Evolutionary conservation across 2,797 vertebrate species (phyloP), one percentile per base, ranked within the genome.

Genomic region (Bovichtus variegatus): DNA sequence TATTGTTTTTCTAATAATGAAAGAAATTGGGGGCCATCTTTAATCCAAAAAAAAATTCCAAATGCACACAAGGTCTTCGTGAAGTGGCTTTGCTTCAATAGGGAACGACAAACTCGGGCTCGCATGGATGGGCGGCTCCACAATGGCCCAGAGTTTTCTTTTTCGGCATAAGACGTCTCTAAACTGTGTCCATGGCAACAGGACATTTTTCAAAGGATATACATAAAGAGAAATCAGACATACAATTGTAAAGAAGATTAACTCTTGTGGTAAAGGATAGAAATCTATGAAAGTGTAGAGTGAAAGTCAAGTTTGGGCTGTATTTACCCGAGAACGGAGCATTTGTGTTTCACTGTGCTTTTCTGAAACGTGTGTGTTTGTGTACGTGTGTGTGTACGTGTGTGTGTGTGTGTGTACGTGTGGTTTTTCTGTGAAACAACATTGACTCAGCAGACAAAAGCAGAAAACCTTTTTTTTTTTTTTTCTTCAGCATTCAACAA

Each of bases 111-210:
- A 75, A 65, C 47, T 13, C 13, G 25, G 44, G 46, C 79, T 73
- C 34, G 2, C 43, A 58, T 44, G 51, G 47, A 76, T 47, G 43
- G 43, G 31, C 2, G 9, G 60, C 38, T 72, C 47, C n/a, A 36
- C 57, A 73, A 74, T 69, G 44, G 53, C 53, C 60, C 10, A 10
- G 9, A 71, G 46, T 74, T 66, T 51, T 69, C 69, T 50, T 4
- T 21, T 11, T n/a, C 36, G 36, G 55, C 18, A 21, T 50, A 25
- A 0, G 0, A 54, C 1, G 11, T 27, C 29, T 68, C 43, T 13
- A 15, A 54, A 29, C 44, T 57, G 44, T 75, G 60, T 73, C 67
- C 57, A 72, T 83, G 73, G 80, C 58, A 80, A 80, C 71, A 53
- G 34, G 65, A 57, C 50, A 59, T 69, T 62, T 1, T 72, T 80